Evolutionary conservation across 2,888 invertebrate genomes (phyloP).

Genomic region (Parascotia fuliginaria): DNA sequence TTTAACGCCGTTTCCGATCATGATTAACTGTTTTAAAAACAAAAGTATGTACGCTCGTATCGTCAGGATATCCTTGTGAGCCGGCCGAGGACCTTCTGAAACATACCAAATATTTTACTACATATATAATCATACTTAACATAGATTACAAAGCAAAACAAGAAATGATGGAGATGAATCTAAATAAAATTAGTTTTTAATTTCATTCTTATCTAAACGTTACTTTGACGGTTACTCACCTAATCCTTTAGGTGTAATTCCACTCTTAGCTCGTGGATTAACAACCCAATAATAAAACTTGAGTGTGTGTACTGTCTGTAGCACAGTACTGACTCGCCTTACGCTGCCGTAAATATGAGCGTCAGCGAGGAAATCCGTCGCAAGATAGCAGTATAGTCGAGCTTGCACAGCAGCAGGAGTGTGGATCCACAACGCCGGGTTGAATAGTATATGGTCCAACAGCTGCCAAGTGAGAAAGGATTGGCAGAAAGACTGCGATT

Average conservation of each 20-base stretch:
- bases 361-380: slow-evolving; percentile 99
- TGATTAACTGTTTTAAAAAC: slow-evolving; percentile 97
- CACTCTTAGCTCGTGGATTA: slow-evolving; percentile 97
- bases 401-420: slow-evolving; percentile 98
- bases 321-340: slow-evolving; percentile 97
- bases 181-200: too few species aligned
- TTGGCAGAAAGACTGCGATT: slow-evolving; percentile 95
- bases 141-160: background rate
- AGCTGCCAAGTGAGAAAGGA: slow-evolving; percentile 97
- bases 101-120: slow-evolving; percentile 23
- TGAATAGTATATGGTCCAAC: slow-evolving; percentile 99
- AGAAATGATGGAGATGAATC: background rate
- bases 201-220: too few species aligned
- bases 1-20: slow-evolving; percentile 98
- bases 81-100: slow-evolving; percentile 96
- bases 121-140: background rate
- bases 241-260: slow-evolving; percentile 97
- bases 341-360: slow-evolving; percentile 99
- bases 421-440: slow-evolving; percentile 99
- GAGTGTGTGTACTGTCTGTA: slow-evolving; percentile 99
- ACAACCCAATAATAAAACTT: slow-evolving; percentile 99
- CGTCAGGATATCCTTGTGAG: slow-evolving; percentile 96
- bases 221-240: slow-evolving; percentile 87
- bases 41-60: slow-evolving; percentile 97
- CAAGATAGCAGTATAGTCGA: slow-evolving; percentile 97